These are phyloP conservation scores for Epinotia nisella DNA, from an alignment of 2,888 invertebrate genomes.

Conservation along the genomic window DNA sequence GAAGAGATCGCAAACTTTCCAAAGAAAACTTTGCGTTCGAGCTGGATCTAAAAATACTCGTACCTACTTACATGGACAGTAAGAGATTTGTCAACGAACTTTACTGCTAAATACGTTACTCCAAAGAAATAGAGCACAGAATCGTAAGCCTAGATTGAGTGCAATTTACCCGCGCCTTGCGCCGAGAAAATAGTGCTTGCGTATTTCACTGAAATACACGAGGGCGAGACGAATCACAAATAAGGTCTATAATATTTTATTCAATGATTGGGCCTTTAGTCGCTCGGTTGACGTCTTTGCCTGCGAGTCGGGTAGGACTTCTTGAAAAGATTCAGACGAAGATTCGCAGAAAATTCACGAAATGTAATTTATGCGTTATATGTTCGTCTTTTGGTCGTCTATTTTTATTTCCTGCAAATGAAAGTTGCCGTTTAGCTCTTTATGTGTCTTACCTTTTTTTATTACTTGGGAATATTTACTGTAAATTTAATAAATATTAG, in stretches of 20 bases:
- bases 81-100: conserved; percentile 1
- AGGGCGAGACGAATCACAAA: conserved; percentile 22
- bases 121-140: conserved; percentile 2
- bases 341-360: neutral
- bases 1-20: conserved; percentile 27
- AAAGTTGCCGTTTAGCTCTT: neutral
- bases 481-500: too few species aligned
- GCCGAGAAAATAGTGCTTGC: conserved; percentile 13
- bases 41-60: neutral
- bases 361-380: neutral
- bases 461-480: too few species aligned
- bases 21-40: conserved; percentile 20
- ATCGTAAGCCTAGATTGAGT: neutral
- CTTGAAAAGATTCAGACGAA: neutral
- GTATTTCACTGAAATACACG: conserved; percentile 14
- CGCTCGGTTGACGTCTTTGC: conserved; percentile 16
- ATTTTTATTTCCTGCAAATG: neutral
- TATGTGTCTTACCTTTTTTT: too few species aligned
- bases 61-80: neutral
- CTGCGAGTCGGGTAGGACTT: neutral
- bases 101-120: neutral
- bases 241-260: conserved; percentile 33
- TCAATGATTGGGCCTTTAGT: conserved; percentile 27
- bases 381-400: neutral
- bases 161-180: conserved; percentile 19